These are phyloP conservation scores for Pangasius macronema DNA, from an alignment of 2,797 vertebrate species.

Conservation along the genomic window DNA sequence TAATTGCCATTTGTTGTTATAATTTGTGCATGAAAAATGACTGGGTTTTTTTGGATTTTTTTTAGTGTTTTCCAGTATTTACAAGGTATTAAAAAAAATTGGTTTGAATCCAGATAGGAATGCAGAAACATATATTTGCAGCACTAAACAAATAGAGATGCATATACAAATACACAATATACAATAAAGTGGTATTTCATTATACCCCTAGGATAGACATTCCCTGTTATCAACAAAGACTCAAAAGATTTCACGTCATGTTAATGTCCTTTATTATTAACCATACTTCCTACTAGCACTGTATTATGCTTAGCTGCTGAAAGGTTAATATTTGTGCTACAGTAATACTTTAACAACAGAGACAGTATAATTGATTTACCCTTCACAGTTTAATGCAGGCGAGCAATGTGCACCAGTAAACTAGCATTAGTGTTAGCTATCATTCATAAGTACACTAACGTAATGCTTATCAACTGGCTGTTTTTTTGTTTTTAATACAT, in stretches of 20 bases:
- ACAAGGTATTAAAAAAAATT: too few species aligned
- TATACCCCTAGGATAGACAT: neutral
- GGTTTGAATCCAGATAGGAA: too few species aligned
- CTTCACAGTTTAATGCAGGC: neutral
- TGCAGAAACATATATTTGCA: too few species aligned
- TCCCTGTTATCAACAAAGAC: neutral
- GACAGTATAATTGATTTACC: neutral
- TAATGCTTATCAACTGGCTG: neutral
- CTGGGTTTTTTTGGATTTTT: too few species aligned
- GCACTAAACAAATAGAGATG: too few species aligned
- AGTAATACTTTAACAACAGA: neutral
- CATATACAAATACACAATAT: neutral
- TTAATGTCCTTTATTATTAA: neutral
- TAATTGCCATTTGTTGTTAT: neutral
- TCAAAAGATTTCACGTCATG: neutral
- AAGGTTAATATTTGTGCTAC: neutral
- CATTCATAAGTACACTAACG: neutral
- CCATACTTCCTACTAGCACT: neutral
- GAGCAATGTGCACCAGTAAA: neutral
- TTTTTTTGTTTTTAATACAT: neutral
- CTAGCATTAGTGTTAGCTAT: neutral
- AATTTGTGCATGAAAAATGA: neutral
- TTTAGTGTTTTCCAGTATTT: too few species aligned
- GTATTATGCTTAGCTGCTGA: neutral
- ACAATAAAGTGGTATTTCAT: neutral